Percentiles rank a stretch among this genome's conserved stretches.
These are phyloP conservation scores for Linnaemya vulpina DNA, from an alignment of 2,888 invertebrate species.

Conservation along the genomic window DNA sequence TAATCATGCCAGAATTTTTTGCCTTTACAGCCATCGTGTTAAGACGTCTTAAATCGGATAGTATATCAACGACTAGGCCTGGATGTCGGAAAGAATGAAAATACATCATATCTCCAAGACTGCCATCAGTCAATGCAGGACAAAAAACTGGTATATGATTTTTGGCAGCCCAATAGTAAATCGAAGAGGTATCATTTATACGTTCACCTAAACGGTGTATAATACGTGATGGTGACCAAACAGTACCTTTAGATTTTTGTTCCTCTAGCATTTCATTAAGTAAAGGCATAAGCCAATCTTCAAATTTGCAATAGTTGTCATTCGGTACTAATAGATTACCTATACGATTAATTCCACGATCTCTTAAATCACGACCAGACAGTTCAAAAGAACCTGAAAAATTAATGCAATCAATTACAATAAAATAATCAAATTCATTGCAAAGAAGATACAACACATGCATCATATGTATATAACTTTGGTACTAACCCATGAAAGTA, in stretches of 20 bases:
- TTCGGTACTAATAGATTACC: conserved; percentile 98
- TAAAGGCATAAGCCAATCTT: conserved; percentile 97
- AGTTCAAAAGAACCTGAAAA: conserved; percentile 89
- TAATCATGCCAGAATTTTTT: conserved; percentile 96
- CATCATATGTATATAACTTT: not conserved
- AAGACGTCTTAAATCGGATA: conserved; percentile 93
- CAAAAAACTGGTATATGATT: conserved; percentile 99
- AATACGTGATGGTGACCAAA: conserved; percentile 97
- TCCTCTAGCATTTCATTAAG: conserved; percentile 95
- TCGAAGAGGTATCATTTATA: conserved; percentile 94
- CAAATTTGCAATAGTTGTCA: conserved; percentile 98
- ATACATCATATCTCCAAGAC: conserved; percentile 99
- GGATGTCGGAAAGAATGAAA: conserved; percentile 97
- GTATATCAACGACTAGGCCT: conserved; percentile 95
- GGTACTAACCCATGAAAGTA: conserved; percentile 90
- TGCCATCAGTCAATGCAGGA: conserved; percentile 99
- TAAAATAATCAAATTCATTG: not conserved
- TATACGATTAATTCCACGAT: conserved; percentile 91
- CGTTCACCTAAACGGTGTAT: conserved; percentile 92
- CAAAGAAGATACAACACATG: no score
- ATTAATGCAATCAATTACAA: not conserved
- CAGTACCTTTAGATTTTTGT: conserved; percentile 88
- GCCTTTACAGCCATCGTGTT: conserved; percentile 98
- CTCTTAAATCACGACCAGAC: conserved; percentile 90
- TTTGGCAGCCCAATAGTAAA: conserved; percentile 98